These are phyloP conservation scores for Vireo griseus DNA, from an alignment of 2,797 vertebrate species.

Conservation along the genomic window DNA sequence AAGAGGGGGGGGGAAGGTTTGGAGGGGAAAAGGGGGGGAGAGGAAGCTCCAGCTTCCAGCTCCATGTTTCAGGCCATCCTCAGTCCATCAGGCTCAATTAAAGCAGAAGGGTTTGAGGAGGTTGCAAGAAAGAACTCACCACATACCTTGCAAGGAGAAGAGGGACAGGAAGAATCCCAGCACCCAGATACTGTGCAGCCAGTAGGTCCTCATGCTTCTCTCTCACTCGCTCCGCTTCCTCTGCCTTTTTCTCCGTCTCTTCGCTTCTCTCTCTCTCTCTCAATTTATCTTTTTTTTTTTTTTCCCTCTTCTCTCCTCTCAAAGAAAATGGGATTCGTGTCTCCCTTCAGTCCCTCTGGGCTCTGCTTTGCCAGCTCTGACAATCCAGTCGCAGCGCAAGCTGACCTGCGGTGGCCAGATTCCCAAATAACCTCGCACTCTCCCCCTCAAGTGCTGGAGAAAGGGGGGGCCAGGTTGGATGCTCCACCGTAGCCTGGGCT, in stretches of 20 bases:
- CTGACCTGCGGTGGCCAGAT: constrained; percentile 56
- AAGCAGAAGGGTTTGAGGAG: background rate
- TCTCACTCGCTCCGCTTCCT: constrained; percentile 53
- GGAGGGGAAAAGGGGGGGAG: background rate
- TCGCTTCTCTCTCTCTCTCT: constrained; percentile 26
- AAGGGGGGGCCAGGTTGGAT: constrained; percentile 44
- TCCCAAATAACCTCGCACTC: constrained; percentile 56
- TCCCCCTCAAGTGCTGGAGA: constrained; percentile 48
- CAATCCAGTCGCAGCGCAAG: constrained; percentile 56
- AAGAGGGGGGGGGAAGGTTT: background rate
- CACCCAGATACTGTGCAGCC: constrained; percentile 83
- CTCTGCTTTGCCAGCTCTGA: constrained; percentile 62
- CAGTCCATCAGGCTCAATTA: constrained; percentile 22
- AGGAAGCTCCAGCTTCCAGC: constrained; percentile 17
- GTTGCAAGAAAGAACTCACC: background rate
- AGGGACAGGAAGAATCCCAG: constrained; percentile 82
- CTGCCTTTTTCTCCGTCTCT: constrained; percentile 55
- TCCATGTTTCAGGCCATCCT: constrained; percentile 38
- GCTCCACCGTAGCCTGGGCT: constrained; percentile 46
- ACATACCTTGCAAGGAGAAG: constrained; percentile 82
- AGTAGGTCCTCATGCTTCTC: constrained; percentile 82
- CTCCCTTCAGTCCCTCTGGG: constrained; percentile 59
- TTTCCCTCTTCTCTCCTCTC: background rate
- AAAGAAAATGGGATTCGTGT: constrained; percentile 47
- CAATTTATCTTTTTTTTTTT: background rate